phyloP scores from a whole-genome alignment of 23 tunicate species.

The Trididemnum nubilum region DNA sequence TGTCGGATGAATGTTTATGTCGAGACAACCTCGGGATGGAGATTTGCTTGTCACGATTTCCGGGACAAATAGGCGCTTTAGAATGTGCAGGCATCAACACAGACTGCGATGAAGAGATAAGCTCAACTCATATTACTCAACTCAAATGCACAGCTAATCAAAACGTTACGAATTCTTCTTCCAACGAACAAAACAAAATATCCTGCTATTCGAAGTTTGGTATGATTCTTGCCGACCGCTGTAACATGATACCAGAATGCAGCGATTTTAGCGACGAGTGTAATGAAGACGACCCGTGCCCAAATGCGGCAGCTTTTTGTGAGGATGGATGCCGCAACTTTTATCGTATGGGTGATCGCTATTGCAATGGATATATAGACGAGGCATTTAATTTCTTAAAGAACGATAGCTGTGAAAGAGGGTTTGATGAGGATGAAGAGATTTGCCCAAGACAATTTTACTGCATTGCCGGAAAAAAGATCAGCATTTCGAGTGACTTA shows the following conservation, averaged over 20 bases:
- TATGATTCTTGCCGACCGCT: background rate
- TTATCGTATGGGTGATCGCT: conserved; percentile 30
- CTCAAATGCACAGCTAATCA: no score
- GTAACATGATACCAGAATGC: conserved; percentile 17
- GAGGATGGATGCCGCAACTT: background rate
- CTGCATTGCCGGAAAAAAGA: background rate
- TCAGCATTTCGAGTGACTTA: background rate
- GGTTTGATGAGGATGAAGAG: conserved; percentile 59
- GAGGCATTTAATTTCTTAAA: background rate
- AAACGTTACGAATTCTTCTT: no score
- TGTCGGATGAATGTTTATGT: conserved; percentile 23
- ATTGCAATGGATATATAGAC: conserved; percentile 14
- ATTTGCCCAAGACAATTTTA: conserved; percentile 10
- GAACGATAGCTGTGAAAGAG: background rate
- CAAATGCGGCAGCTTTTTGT: conserved; percentile 9
- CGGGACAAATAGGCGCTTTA: background rate
- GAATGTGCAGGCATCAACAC: background rate
- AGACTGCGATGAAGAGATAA: no score
- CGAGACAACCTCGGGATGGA: background rate
- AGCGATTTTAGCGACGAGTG: conserved; percentile 19
- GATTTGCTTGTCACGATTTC: background rate
- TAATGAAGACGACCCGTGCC: no score
- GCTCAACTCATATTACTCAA: no score
- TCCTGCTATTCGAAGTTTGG: no score
- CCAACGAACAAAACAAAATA: no score